Base-by-base conservation (phyloP, 37 sponge, comb jelly and placozoan species). In the Sycon ciliatum region DNA sequence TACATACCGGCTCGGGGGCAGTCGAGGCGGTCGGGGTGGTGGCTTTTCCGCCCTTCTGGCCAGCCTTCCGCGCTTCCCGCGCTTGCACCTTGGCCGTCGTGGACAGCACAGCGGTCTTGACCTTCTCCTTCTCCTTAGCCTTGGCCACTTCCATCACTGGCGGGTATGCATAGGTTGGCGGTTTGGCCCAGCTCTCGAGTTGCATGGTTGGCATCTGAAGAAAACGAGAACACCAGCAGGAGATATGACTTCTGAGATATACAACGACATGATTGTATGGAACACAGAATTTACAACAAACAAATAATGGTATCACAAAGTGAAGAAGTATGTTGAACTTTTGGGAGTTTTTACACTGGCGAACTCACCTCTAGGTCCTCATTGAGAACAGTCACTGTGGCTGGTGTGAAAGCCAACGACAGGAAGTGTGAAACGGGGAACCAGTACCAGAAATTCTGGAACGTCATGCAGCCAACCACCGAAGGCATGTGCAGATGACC, bases 401-500 rank as follows among this genome's bases (percentile, higher is more conserved):
- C 87, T 37, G 99, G 99, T n/a, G 81, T 79, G 72, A 97, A 86
- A 38, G 93, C 82, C 35, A 97, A 83, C 18, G 90, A 97, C 22
- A 97, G 84, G 77, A 97, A 97, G 40, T 86, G 93, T 32, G 84
- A 72, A 29, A 92, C 73, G 0, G 99, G 99, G 34, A 86, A 97
- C 99, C 99, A 97, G 72, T 80, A 97, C 99, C 99, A 97, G 71
- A 93, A 93, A 80, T 97, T 94, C 0, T 82, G 83, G 76, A 93
- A 92, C 26, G 92, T 94, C 46, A 95, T 71, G 36, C 87, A 75
- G 13, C 98, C 98, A 26, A 96, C 87, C 26, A 87, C 90, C 1
- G 98, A 86, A 37, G 67, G 67, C 82, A 89, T 80, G 76, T 80
- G 82, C 68, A 83, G 86, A 80, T 97, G 99, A 13, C 99, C 99